Conservation (phyloP, 2,113 vertebrate genomes). For the Seriola dumerili region DNA sequence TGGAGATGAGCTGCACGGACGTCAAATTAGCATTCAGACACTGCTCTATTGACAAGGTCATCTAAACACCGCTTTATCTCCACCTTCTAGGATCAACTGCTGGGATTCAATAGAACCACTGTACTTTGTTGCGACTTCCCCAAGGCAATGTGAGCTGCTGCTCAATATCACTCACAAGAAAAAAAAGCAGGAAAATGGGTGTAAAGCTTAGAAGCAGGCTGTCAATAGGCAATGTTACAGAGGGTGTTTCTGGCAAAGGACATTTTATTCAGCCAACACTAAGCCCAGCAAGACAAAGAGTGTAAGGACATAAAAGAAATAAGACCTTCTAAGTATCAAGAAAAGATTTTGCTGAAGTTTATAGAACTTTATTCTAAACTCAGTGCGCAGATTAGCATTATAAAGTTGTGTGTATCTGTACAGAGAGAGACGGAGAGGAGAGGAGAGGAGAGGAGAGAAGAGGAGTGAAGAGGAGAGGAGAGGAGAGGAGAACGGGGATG, state of each 20-base stretch:
- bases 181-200: slow-evolving; percentile 16
- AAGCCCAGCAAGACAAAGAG: slow-evolving; percentile 31
- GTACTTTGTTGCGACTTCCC: slow-evolving; percentile 40
- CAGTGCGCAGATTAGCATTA: slow-evolving; percentile 26
- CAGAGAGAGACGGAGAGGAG: slow-evolving; percentile 11
- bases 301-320: slow-evolving; percentile 23
- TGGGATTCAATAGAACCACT: slow-evolving; percentile 53
- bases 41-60: slow-evolving; percentile 77
- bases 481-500: background rate
- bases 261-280: slow-evolving; percentile 43
- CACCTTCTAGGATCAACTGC: slow-evolving; percentile 54
- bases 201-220: slow-evolving; percentile 50
- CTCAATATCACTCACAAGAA: slow-evolving; percentile 39
- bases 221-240: slow-evolving; percentile 43
- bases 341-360: background rate
- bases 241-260: slow-evolving; percentile 39
- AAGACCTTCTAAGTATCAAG: slow-evolving; percentile 24
- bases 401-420: slow-evolving; percentile 41
- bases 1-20: slow-evolving; percentile 39
- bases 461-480: background rate
- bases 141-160: slow-evolving; percentile 50
- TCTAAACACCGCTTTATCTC: slow-evolving; percentile 66
- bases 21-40: slow-evolving; percentile 74
- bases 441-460: background rate
- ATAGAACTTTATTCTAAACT: slow-evolving; percentile 39